Conservation (phyloP, 1,140 invertebrate species). For the Helicoverpa zea region DNA sequence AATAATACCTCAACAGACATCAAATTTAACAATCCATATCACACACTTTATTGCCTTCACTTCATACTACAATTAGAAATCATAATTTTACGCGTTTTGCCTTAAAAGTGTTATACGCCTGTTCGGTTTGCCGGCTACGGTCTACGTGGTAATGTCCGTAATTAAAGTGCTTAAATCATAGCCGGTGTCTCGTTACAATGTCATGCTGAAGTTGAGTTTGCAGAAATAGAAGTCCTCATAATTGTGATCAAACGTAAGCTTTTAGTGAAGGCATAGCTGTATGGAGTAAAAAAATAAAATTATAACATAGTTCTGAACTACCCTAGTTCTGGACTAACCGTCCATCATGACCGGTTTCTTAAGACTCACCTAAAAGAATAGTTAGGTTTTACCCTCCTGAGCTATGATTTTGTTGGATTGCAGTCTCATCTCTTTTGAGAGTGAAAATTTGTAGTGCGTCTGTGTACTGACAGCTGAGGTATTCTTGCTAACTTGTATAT, state of each 20-base stretch:
- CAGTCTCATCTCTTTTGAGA: no score
- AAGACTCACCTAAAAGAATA: neutral
- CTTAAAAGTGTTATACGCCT: constrained; percentile 25
- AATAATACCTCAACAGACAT: constrained; percentile 2
- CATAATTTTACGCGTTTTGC: constrained; percentile 20
- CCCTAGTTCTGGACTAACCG: no score
- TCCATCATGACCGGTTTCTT: neutral
- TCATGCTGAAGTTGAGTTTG: neutral
- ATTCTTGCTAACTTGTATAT: no score
- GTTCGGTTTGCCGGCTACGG: constrained; percentile 3
- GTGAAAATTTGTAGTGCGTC: no score
- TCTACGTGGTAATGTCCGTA: constrained; percentile 60
- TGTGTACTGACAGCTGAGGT: no score
- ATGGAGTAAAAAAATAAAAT: no score
- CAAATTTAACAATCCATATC: constrained; percentile 3
- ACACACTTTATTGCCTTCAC: constrained; percentile 19
- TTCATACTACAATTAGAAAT: constrained; percentile 25
- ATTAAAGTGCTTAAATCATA: constrained; percentile 70
- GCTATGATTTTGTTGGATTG: no score
- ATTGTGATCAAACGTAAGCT: no score
- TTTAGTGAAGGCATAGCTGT: no score
- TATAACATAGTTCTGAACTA: no score
- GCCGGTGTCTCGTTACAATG: constrained; percentile 65
- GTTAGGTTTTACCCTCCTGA: no score
- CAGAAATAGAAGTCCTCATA: neutral